Base-by-base conservation (phyloP, 2,113 vertebrate genomes). In the Cochlearius cochlearius region DNA sequence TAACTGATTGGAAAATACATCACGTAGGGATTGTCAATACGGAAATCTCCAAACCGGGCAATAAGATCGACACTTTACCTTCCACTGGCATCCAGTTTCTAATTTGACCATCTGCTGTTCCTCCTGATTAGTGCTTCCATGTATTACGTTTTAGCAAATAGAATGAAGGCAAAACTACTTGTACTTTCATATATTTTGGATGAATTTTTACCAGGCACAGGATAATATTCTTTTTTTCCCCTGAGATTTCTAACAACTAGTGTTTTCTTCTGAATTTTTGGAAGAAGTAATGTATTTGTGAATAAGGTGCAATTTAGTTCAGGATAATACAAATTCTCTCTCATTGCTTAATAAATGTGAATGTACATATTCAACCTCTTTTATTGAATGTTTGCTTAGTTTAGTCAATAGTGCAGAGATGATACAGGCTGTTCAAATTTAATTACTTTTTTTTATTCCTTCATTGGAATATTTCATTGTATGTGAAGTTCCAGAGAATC, bases 401-500 rank as follows among this genome's bases (percentile, higher is more conserved):
- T 74, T 85, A 59, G 34, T 75, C 22, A 38, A n/a, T 34, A 76
- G 7, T 49, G 10, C 32, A 76, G 56, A 43, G 14, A 50, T 55
- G 10, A 71, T 50, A 55, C 25, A 79, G 12, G 36, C 29, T 78
- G 34, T 76, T 95, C 53, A 83, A n/a, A 63, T 72, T 82, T 86
- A 84, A 60, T 52, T 85, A 41, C 8, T 76, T 94, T 95, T 71
- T 95, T 95, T 21, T 82, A 67, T 97, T 96, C 55, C 20, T 93
- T 78, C 16, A 78, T n/a, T 83, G 49, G 68, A 80, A 47, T 74
- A 36, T 73, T 67, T 90, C 43, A 56, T 80, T 58, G 23, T 73
- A 76, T 29, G 56, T 94, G 45, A 75, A 92, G 93, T 97, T 97
- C 83, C 79, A 86, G 83, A 84, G 69, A 92, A 79, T 43, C n/a